Conservation (phyloP, 1,140 invertebrate genomes). For the Apis laboriosa region DNA sequence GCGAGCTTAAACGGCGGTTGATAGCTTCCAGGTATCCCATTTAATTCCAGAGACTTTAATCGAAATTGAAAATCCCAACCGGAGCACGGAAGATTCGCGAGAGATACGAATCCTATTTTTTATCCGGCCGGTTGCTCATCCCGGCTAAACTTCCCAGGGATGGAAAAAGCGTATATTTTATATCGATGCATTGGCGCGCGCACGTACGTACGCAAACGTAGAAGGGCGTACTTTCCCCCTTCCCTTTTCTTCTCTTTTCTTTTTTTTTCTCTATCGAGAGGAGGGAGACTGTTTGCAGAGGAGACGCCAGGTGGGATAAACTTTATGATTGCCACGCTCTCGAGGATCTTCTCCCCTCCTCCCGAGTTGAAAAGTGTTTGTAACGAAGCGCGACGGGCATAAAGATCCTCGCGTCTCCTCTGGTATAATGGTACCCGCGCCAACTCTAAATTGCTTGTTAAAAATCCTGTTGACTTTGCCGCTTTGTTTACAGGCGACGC, state of each 20-base stretch:
- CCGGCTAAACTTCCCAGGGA: conserved; percentile 56
- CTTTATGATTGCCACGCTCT: conserved; percentile 35
- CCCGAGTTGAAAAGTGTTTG: conserved; percentile 33
- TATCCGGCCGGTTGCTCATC: conserved; percentile 54
- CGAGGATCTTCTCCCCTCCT: neutral
- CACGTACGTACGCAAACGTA: conserved; percentile 64
- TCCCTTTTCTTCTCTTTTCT: neutral
- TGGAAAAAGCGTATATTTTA: conserved; percentile 65
- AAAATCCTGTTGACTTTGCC: conserved; percentile 43
- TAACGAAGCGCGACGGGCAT: conserved; percentile 39
- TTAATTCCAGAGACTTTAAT: neutral
- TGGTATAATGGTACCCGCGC: conserved; percentile 17
- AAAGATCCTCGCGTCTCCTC: conserved; percentile 25
- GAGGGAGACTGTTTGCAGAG: no score
- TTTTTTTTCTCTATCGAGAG: neutral
- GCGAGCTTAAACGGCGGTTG: neutral
- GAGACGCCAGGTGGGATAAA: conserved; percentile 26
- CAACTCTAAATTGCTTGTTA: conserved; percentile 48
- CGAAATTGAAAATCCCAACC: neutral
- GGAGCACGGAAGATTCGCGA: neutral
- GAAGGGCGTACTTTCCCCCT: neutral
- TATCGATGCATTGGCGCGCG: conserved; percentile 62
- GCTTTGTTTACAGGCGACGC: conserved; percentile 17
- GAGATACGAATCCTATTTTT: conserved; percentile 68
- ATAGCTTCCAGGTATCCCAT: neutral